phyloP scores from a whole-genome alignment of 2,888 invertebrate genomes.

The Embidobia sp. region DNA sequence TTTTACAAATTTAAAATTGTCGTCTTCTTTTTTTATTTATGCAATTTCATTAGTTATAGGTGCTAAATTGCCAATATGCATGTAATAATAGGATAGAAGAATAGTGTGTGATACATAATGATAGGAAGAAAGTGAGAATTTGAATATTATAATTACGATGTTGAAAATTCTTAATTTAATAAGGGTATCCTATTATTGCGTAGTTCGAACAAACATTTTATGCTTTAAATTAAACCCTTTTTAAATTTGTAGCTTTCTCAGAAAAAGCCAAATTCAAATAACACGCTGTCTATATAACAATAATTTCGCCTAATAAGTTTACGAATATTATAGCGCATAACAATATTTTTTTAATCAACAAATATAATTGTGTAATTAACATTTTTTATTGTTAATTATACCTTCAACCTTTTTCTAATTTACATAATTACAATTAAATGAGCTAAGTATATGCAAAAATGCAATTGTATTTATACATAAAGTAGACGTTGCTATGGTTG shows the following conservation, averaged over 20 bases:
- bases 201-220: conserved; percentile 20
- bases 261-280: neutral
- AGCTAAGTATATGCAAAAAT: no score
- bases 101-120: conserved; percentile 35
- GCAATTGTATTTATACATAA: no score
- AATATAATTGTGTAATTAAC: no score
- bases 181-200: conserved; percentile 26
- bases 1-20: neutral
- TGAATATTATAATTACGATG: conserved; percentile 51
- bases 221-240: conserved; percentile 1
- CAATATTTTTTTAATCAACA: no score
- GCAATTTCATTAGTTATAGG: conserved; percentile 14
- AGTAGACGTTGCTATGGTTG: neutral
- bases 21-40: neutral
- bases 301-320: no score
- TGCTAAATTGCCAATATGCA: conserved; percentile 28
- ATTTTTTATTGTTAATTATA: no score
- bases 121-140: conserved; percentile 44
- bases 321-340: no score
- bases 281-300: no score
- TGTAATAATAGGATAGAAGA: conserved; percentile 35
- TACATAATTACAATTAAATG: no score
- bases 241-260: conserved; percentile 20
- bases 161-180: conserved; percentile 40
- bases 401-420: no score